Percentiles rank a stretch among this genome's conserved stretches.
Evolutionary conservation across 2,797 vertebrate genomes (phyloP).

Genomic region (Clarias pachynema): DNA sequence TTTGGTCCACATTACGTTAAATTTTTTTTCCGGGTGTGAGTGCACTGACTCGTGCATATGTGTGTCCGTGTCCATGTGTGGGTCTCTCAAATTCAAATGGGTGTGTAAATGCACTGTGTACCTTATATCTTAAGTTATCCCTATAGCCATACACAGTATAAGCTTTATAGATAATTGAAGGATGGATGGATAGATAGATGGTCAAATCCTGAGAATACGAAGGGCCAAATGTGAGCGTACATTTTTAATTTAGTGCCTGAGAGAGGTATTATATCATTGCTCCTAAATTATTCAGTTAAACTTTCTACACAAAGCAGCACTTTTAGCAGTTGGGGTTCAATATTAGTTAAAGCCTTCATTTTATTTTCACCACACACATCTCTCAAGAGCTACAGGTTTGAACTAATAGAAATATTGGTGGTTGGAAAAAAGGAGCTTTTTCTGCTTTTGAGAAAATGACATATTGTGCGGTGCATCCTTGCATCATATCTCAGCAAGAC

Average conservation of each 20-base stretch:
- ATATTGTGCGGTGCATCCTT: neutral
- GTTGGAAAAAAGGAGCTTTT: neutral
- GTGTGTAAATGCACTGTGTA: too few species aligned
- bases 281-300: neutral
- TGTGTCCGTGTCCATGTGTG: too few species aligned
- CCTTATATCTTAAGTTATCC: too few species aligned
- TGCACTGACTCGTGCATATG: too few species aligned
- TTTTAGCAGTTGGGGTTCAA: neutral
- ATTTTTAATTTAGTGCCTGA: neutral
- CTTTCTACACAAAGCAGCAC: neutral
- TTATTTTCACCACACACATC: neutral
- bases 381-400: neutral
- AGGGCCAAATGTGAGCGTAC: neutral
- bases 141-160: too few species aligned
- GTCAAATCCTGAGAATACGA: too few species aligned
- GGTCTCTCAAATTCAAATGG: too few species aligned
- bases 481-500: neutral
- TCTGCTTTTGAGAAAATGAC: neutral
- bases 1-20: too few species aligned
- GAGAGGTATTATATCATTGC: neutral
- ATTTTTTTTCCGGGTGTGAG: too few species aligned
- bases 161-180: too few species aligned
- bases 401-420: neutral
- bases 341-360: neutral
- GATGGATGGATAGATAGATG: too few species aligned